A percentile compares a stretch with the other conserved stretches of the same genome.
These are phyloP conservation scores for Tetheella fluctuosa DNA, from an alignment of 2,888 invertebrate genomes.

Conservation along the genomic window DNA sequence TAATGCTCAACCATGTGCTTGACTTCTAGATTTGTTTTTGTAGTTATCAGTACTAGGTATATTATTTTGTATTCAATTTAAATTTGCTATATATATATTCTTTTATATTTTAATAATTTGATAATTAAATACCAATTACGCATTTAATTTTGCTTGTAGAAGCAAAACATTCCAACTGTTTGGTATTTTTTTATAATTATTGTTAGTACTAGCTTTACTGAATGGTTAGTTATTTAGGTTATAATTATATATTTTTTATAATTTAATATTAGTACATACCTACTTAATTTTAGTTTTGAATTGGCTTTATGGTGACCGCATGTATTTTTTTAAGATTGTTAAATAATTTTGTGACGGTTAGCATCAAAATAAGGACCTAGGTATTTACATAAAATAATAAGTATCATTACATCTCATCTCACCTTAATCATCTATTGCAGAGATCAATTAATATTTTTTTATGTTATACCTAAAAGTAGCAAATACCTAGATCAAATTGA, in stretches of 20 bases:
- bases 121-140: not conserved
- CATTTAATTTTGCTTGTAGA: not conserved
- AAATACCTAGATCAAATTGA: not conserved
- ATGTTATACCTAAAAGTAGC: not conserved
- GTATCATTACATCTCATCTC: not conserved
- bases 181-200: not conserved
- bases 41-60: slow-evolving; percentile 48
- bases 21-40: slow-evolving; percentile 58
- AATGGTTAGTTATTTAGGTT: not conserved
- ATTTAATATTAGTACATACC: not conserved
- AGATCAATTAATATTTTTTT: not conserved
- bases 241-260: not conserved
- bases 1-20: slow-evolving; percentile 81
- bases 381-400: not conserved
- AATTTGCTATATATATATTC: slow-evolving; percentile 39
- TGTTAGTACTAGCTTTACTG: not conserved
- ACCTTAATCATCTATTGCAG: too few species aligned
- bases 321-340: not conserved
- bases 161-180: not conserved
- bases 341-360: not conserved
- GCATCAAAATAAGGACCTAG: not conserved
- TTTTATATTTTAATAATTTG: not conserved
- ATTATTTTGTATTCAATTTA: slow-evolving; percentile 43
- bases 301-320: not conserved
- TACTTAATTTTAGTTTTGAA: not conserved